Conservation (phyloP, 2,888 invertebrate species). For the Drosophila paramelanica region DNA sequence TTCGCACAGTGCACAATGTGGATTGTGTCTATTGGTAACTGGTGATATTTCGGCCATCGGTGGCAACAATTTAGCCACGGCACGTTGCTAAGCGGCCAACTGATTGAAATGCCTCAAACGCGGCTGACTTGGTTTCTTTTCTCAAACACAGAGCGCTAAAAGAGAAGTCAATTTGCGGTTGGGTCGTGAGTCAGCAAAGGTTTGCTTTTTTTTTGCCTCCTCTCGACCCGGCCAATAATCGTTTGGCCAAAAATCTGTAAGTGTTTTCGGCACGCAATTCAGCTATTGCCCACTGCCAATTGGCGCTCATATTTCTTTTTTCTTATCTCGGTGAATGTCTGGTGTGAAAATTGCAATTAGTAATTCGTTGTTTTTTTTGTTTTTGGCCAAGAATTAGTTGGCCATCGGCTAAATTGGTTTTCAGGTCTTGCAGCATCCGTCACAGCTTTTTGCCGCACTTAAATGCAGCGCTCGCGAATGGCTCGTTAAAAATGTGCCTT, state of each 20-base stretch:
- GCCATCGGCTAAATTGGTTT: constrained; percentile 28
- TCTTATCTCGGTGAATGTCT: constrained; percentile 48
- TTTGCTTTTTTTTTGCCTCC: constrained; percentile 7
- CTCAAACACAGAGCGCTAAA: constrained; percentile 20
- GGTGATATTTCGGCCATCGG: constrained; percentile 18
- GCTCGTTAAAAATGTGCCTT: constrained; percentile 35
- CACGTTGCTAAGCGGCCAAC: constrained; percentile 58
- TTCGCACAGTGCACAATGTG: constrained; percentile 57
- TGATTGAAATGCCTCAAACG: constrained; percentile 70
- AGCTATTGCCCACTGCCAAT: constrained; percentile 41
- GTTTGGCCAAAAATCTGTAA: constrained; percentile 46
- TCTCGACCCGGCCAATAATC: constrained; percentile 50
- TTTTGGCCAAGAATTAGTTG: constrained; percentile 19
- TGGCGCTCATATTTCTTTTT: constrained; percentile 43
- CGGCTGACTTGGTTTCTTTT: constrained; percentile 59
- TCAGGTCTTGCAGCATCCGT: constrained; percentile 18
- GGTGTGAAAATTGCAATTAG: constrained; percentile 66
- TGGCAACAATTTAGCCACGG: constrained; percentile 59
- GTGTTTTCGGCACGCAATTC: constrained; percentile 68
- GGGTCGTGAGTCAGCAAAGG: constrained; percentile 73
- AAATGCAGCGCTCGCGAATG: constrained; percentile 21
- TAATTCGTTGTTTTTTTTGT: constrained; percentile 16
- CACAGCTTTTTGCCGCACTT: constrained; percentile 11
- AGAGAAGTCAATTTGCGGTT: constrained; percentile 68
- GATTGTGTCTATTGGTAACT: constrained; percentile 31